Base-by-base conservation (phyloP, 2,113 vertebrate genomes). In the Anolis carolinensis region DNA sequence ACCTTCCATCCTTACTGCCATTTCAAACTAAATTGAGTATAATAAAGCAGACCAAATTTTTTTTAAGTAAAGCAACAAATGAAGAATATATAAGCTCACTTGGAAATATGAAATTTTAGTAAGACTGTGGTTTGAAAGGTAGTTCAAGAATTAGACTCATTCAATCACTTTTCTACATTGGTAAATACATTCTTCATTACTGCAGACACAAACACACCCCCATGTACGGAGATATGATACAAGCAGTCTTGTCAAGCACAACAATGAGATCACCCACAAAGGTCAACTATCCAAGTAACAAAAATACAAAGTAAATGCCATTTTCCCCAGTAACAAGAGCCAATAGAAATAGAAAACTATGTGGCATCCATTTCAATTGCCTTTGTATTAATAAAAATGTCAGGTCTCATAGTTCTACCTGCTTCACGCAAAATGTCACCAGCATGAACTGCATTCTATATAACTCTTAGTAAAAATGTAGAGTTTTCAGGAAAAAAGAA, bases 31-130 rank as follows among this genome's bases (percentile, higher is more conserved):
- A 79, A 84, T 70, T 84, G 90, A 92, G 89, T 90, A 63, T 34
- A 1, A 6, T 82, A 89, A 85, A 81, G 91, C 88, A 79, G 86
- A 63, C 82, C 71, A 91, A 39, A 14, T 59, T 59, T 79, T 68
- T 68, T 30, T 30, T 80, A 67, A 68, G 16, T 1, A 48, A 67
- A 67, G 30, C 63, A 25, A 65, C 20, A 30, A 67, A 65, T 30
- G 8, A 25, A 59, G 44, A 34, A 23, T 48, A 18, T 18, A 75
- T 48, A 5, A 89, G 74, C 63, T n/a, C 87, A 86, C 62, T 81
- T 78, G 72, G 14, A 71, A 73, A 70, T 76, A 72, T 86, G 44
- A 88, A 90, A 85, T 83, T 88, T 89, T 87, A 92, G 89, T 32
- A 85, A 85, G 88, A 83, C 13, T 50, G 8, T 65, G 87, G 79